Percentiles rank a stretch among this genome's conserved stretches.
Conservation (phyloP, 2,797 vertebrate genomes). For the Gadopsis bispinosus region DNA sequence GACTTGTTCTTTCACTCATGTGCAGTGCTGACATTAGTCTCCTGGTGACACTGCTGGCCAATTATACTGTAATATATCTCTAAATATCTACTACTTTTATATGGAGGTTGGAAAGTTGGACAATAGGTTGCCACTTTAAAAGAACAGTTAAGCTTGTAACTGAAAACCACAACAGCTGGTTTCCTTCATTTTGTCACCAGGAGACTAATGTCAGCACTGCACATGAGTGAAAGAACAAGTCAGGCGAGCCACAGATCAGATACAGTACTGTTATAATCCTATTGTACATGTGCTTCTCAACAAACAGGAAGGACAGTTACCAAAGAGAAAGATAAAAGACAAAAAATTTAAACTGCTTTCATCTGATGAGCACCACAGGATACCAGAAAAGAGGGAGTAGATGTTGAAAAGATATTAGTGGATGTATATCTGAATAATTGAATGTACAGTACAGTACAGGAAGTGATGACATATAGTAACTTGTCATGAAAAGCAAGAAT, state of each 20-base stretch:
- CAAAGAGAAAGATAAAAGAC: not conserved
- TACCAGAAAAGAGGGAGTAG: not conserved
- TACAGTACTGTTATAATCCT: not conserved
- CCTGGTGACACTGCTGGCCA: conserved; percentile 13
- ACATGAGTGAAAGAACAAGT: not conserved
- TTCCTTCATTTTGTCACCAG: conserved; percentile 41
- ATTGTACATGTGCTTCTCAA: not conserved
- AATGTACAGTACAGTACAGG: conserved; percentile 20
- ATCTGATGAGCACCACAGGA: not conserved
- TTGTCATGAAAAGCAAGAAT: not conserved
- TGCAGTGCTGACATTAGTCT: not conserved
- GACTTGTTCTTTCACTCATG: not conserved
- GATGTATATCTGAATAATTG: conserved; percentile 45
- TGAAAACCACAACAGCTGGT: conserved; percentile 46
- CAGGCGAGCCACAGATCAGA: conserved; percentile 1
- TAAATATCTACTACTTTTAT: conserved; percentile 2
- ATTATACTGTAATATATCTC: conserved; percentile 7
- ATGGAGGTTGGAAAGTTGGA: not conserved
- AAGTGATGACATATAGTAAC: not conserved
- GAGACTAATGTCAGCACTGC: not conserved
- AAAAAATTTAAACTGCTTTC: not conserved
- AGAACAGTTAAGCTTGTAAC: not conserved
- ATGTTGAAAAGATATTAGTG: conserved; percentile 30
- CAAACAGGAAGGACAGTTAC: not conserved
- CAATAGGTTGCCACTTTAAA: conserved; percentile 6